Base-by-base conservation (phyloP, 1,140 invertebrate species). In the Maconellicoccus hirsutus region DNA sequence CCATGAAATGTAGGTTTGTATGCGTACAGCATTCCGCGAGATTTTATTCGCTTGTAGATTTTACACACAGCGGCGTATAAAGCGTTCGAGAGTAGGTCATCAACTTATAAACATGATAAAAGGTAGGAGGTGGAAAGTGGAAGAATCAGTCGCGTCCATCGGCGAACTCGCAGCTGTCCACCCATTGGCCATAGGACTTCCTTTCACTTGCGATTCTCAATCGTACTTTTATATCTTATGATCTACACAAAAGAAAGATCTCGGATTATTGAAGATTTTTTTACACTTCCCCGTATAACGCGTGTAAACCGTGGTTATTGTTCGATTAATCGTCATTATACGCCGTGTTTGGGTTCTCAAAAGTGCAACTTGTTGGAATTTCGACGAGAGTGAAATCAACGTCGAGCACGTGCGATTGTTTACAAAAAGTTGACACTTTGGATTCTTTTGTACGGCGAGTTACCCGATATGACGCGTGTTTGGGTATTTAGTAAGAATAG, bases 1-100 rank as follows among this genome's bases (percentile, higher is more conserved):
- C 12, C 42, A 52, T 52, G 25, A 66, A 66, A 66, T 66, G 61
- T 66, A 66, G 61, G 61, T 66, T 66, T 66, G 61, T 66, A 66
- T 66, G 61, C 25, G 16, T 26, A 66, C 61, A 26, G 61, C 22
- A 25, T 66, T 66, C 61, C 61, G 61, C 61, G 25, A 66, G 61
- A 66, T 66, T 66, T 66, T 66, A 66, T 66, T 66, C 61, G 61
- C 61, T 66, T 25, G 61, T 26, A 25, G 3, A 19, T 66, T 23
- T 66, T 26, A 66, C 25, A 66, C 10, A 59, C 16, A n/a, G 52
- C 61, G 61, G 61, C 25, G 61, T 23, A 66, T 23, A 3, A 26
- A 25, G 25, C 61, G 21, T 8, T 26, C 61, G 21, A 66, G 61
- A 66, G 61, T 66, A 66, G 61, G 61, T 66, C 61, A 66, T 66